Evolutionary conservation across 2,888 invertebrate genomes (phyloP).

Genomic region (Tromatobia lineatoria): DNA sequence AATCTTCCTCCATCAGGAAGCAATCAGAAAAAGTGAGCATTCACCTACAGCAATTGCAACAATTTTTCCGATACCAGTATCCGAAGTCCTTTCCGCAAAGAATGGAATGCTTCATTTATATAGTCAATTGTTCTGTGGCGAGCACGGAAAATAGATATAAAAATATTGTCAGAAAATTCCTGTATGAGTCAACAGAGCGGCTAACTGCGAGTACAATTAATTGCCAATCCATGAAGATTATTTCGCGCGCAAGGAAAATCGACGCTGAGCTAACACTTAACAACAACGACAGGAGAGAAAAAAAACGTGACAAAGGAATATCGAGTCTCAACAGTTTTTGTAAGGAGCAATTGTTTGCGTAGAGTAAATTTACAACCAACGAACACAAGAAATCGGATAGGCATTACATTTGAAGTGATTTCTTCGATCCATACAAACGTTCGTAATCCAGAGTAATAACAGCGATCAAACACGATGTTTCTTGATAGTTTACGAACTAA

Average conservation of each 20-base stretch:
- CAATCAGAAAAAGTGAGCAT: too few relatives aligned
- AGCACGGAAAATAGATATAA: not conserved
- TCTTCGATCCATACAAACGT: not conserved
- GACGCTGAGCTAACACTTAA: not conserved
- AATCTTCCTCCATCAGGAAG: too few relatives aligned
- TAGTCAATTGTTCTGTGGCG: not conserved
- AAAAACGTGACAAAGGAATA: not conserved
- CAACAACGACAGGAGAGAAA: not conserved
- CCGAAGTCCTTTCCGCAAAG: too few relatives aligned
- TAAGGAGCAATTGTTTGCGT: not conserved
- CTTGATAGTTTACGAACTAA: not conserved
- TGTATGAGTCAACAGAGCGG: not conserved
- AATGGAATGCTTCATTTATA: too few relatives aligned
- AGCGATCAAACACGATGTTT: not conserved
- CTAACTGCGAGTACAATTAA: not conserved
- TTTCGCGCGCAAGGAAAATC: not conserved
- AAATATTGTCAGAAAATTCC: not conserved
- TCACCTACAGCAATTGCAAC: too few relatives aligned
- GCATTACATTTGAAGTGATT: not conserved
- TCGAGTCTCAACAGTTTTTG: not conserved
- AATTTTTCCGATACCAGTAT: too few relatives aligned
- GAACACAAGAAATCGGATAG: not conserved
- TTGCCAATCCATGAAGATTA: not conserved
- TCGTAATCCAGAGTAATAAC: not conserved
- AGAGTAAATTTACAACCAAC: not conserved